Evolutionary conservation across 1,140 invertebrate species (phyloP).

Genomic region (Phthorimaea operculella): DNA sequence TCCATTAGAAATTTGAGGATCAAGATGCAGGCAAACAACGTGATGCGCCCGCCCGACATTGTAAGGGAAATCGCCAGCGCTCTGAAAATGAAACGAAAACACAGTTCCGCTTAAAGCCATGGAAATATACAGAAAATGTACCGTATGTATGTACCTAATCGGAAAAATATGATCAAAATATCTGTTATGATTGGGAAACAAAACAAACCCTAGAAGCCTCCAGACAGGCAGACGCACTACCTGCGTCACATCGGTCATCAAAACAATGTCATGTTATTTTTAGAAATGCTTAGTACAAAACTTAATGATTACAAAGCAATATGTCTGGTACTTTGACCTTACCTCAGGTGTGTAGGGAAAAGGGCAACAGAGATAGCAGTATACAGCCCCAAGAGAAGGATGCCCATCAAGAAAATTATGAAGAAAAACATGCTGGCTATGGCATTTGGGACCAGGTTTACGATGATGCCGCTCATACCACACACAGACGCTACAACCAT

Average conservation of each 20-base stretch:
- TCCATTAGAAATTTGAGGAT: slow-evolving; percentile 38
- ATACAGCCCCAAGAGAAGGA: slow-evolving; percentile 36
- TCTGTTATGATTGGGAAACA: too few relatives aligned
- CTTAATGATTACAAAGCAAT: too few relatives aligned
- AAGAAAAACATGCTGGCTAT: slow-evolving; percentile 31
- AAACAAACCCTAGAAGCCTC: too few relatives aligned
- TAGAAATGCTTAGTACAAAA: too few relatives aligned
- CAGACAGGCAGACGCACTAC: too few relatives aligned
- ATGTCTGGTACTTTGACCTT: too few relatives aligned
- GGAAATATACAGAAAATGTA: too few relatives aligned
- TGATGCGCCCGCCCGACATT: slow-evolving; percentile 29
- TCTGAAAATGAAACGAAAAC: slow-evolving; percentile 26
- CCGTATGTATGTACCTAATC: too few relatives aligned
- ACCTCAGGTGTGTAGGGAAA: slow-evolving; percentile 46
- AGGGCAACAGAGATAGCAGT: slow-evolving; percentile 35
- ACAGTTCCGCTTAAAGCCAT: too few relatives aligned
- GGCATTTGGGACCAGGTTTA: slow-evolving; percentile 38
- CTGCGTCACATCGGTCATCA: too few relatives aligned
- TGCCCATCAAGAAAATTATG: slow-evolving; percentile 23
- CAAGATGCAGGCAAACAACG: slow-evolving; percentile 33
- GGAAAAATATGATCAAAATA: too few relatives aligned
- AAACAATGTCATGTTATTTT: too few relatives aligned
- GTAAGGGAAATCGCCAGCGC: slow-evolving; percentile 36
- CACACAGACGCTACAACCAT: slow-evolving; percentile 22
- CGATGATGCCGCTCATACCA: slow-evolving; percentile 29